Percentiles rank a stretch among this genome's conserved stretches.
These are phyloP conservation scores for Pogonophryne albipinna DNA, from an alignment of 2,797 vertebrate species.

Conservation along the genomic window DNA sequence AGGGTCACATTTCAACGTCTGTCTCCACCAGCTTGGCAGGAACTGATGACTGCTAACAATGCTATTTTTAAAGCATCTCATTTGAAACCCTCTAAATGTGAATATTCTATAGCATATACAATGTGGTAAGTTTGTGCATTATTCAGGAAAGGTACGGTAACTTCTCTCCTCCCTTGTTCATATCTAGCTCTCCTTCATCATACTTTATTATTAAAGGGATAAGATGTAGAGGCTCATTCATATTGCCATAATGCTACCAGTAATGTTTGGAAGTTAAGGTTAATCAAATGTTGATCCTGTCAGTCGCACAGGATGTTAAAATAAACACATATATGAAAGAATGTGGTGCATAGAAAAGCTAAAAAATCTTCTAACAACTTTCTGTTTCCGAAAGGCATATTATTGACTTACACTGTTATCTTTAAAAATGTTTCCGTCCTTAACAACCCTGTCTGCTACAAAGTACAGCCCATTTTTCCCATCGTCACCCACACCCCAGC, in stretches of 20 bases:
- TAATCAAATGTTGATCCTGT: background rate
- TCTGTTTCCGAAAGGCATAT: background rate
- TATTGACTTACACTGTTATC: background rate
- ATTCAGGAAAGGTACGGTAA: background rate
- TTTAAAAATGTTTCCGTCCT: slow-evolving; percentile 12
- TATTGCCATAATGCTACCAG: background rate
- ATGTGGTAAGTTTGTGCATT: background rate
- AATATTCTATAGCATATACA: slow-evolving; percentile 32
- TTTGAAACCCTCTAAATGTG: slow-evolving; percentile 36
- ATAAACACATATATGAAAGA: background rate
- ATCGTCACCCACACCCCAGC: no score
- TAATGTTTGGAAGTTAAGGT: background rate
- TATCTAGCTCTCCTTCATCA: slow-evolving; percentile 2
- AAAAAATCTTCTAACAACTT: background rate
- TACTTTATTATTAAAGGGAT: slow-evolving; percentile 17
- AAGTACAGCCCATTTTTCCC: background rate
- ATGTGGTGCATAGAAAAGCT: background rate
- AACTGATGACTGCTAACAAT: slow-evolving; percentile 73
- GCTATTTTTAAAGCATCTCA: slow-evolving; percentile 60
- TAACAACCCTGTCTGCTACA: background rate
- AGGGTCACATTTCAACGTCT: slow-evolving; percentile 76
- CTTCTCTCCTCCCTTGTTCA: background rate
- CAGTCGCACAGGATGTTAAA: background rate
- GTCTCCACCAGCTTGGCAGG: slow-evolving; percentile 63
- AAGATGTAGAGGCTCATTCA: slow-evolving; percentile 2